These are phyloP conservation scores for Eucriotettix oculatus DNA, from an alignment of 2,888 invertebrate species.

Conservation along the genomic window DNA sequence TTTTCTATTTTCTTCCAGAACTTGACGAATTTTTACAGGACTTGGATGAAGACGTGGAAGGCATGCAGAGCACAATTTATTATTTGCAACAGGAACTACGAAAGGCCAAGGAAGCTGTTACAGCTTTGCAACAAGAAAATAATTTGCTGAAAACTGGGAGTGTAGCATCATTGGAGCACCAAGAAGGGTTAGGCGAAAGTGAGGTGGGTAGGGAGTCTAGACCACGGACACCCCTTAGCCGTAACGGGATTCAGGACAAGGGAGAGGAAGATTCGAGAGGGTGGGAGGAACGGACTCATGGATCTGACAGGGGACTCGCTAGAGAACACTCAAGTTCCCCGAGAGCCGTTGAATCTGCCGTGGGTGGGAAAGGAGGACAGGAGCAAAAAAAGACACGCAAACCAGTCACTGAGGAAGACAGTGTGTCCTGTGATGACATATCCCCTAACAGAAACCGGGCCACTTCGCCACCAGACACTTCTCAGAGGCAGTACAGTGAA, in stretches of 20 bases:
- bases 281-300: conserved; percentile 21
- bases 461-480: neutral
- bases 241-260: conserved; percentile 20
- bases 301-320: neutral
- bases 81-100: conserved; percentile 85
- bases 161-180: neutral
- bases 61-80: conserved; percentile 94
- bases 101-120: conserved; percentile 55
- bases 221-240: neutral
- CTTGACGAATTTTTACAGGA: conserved; percentile 90
- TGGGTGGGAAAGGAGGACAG: neutral
- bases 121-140: conserved; percentile 41
- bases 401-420: conserved; percentile 1
- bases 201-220: conserved; percentile 2
- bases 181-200: conserved; percentile 1
- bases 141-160: conserved; percentile 10
- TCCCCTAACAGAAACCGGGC: neutral
- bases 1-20: conserved; percentile 38
- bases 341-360: neutral
- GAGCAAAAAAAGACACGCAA: neutral
- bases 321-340: neutral
- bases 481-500: conserved; percentile 2
- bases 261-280: conserved; percentile 18
- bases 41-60: conserved; percentile 92
- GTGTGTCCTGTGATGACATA: conserved; percentile 2